Evolutionary conservation across 2,113 vertebrate species (phyloP).

Genomic region (Ellobius talpinus): DNA sequence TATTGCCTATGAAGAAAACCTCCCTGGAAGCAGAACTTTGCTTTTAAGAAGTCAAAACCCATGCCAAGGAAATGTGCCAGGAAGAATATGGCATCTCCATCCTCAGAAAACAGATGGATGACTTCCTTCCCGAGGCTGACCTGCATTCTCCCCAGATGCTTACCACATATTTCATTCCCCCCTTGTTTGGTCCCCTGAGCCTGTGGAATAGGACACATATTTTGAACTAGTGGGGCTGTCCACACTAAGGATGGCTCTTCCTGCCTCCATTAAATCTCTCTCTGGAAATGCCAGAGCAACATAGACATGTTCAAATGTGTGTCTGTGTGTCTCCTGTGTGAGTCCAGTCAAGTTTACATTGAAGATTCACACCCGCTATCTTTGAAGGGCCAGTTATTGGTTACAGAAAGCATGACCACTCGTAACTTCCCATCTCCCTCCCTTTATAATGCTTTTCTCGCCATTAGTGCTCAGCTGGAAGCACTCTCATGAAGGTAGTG

Average conservation of each 20-base stretch:
- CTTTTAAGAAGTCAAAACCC: background rate
- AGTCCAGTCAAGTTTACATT: background rate
- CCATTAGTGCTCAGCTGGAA: background rate
- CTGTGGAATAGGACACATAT: background rate
- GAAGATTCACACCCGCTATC: background rate
- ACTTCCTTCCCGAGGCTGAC: accelerated
- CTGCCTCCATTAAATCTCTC: too few relatives aligned
- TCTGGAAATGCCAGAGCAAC: background rate
- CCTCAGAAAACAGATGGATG: background rate
- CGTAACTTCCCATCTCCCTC: background rate
- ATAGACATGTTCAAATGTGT: background rate
- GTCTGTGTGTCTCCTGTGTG: background rate
- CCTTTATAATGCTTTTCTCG: background rate
- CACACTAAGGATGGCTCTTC: background rate
- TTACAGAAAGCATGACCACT: background rate
- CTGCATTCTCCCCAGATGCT: background rate
- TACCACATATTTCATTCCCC: background rate
- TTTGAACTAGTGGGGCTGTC: background rate
- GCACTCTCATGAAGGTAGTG: background rate
- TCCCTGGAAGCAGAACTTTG: background rate
- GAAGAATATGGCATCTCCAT: background rate
- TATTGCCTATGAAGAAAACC: conserved; percentile 3
- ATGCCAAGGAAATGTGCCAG: background rate
- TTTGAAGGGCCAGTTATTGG: background rate
- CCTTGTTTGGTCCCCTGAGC: background rate